A percentile compares a stretch with the other conserved stretches of the same genome.
Evolutionary conservation across 2,797 vertebrate species (phyloP).

Genomic region (Micropoecilia bifurca): DNA sequence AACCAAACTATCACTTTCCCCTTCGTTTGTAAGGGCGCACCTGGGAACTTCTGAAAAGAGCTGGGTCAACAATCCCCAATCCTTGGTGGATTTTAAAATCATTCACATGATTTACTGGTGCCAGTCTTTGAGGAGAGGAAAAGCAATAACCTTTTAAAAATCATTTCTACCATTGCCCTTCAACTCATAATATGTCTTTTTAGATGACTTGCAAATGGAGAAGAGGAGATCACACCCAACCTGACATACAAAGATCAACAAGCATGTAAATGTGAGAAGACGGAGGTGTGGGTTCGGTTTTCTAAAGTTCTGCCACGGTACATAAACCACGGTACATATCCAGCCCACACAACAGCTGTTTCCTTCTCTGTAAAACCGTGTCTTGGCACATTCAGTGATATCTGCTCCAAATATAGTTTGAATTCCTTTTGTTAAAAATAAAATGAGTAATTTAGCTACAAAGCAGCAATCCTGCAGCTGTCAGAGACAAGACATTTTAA

Average conservation of each 20-base stretch:
- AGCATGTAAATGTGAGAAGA: neutral
- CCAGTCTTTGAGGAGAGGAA: neutral
- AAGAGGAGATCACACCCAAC: neutral
- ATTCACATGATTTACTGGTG: neutral
- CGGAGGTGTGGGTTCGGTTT: neutral
- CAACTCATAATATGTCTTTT: neutral
- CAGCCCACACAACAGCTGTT: neutral
- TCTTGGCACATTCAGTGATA: constrained; percentile 50
- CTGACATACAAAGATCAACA: neutral
- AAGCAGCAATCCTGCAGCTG: constrained; percentile 23
- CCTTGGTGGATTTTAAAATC: neutral
- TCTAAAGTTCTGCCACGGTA: neutral
- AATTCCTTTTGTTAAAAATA: neutral
- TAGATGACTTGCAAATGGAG: neutral
- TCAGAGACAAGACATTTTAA: constrained; percentile 39
- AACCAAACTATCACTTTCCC: neutral
- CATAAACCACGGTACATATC: neutral
- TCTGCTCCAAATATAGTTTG: constrained; percentile 13
- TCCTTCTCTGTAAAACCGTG: constrained; percentile 18
- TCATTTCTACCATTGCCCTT: neutral
- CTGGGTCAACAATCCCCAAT: neutral
- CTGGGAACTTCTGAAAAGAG: neutral
- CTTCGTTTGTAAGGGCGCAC: too few species aligned
- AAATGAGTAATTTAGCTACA: constrained; percentile 7
- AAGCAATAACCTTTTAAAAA: neutral